A percentile compares a stretch with the other conserved stretches of the same genome.
These are phyloP conservation scores for Hydrolagus affinis DNA, from an alignment of 2,113 vertebrate species.

Conservation along the genomic window DNA sequence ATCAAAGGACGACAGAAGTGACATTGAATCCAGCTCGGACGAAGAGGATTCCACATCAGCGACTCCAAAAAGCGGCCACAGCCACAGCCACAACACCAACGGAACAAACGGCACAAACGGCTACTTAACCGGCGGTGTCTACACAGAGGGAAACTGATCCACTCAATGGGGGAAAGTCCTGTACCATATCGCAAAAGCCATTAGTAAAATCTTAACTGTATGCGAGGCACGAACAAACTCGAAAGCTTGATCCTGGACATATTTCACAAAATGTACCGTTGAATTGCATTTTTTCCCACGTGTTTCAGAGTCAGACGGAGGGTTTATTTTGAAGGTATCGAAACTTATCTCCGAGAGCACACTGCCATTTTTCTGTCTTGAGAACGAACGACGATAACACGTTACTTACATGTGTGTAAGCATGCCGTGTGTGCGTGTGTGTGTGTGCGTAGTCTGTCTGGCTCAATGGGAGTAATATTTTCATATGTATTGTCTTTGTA, in stretches of 20 bases:
- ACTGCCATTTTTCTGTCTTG: conserved; percentile 65
- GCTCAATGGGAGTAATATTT: conserved; percentile 69
- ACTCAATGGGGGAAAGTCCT: conserved; percentile 39
- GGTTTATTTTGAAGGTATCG: conserved; percentile 52
- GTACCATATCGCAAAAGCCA: conserved; percentile 43
- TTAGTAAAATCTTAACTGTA: conserved; percentile 38
- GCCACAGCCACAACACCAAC: conserved; percentile 61
- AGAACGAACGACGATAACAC: conserved; percentile 66
- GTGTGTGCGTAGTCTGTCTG: conserved; percentile 60
- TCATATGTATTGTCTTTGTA: conserved; percentile 65
- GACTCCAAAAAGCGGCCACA: conserved; percentile 65
- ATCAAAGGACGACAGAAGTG: conserved; percentile 86
- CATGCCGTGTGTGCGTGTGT: conserved; percentile 73
- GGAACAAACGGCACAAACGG: conserved; percentile 86
- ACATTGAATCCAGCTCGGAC: conserved; percentile 92
- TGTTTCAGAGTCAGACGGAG: conserved; percentile 59
- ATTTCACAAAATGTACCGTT: conserved; percentile 58
- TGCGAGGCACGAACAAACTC: conserved; percentile 57
- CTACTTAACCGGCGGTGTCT: conserved; percentile 67
- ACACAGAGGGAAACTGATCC: conserved; percentile 76
- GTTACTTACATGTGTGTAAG: conserved; percentile 58
- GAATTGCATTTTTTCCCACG: conserved; percentile 63
- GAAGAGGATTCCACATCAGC: conserved; percentile 71
- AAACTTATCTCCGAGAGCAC: conserved; percentile 58
- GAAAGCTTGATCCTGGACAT: conserved; percentile 70